Evolutionary conservation across 2,113 vertebrate genomes (phyloP), one percentile per base, ranked within the genome.

Genomic region (Apaloderma vittatum): DNA sequence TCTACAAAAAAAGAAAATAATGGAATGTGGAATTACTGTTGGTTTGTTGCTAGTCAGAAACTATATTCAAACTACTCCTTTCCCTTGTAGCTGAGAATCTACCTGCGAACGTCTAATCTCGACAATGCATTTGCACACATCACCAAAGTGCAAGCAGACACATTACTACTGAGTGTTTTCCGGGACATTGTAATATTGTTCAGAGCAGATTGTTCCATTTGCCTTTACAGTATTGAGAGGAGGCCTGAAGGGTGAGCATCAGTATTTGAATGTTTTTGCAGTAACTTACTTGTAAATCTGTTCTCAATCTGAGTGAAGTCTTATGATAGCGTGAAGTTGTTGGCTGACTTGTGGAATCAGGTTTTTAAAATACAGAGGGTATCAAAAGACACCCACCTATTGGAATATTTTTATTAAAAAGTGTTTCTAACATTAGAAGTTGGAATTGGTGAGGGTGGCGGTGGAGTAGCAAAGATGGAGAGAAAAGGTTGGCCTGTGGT

Each of bases 81-180:
- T 71, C 93, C 19, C 32, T 88, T 95, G 34, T 43, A 99, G 99
- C 96, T 99, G 97, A 98, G 99, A 95, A 98, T 99, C 48, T 99
- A 99, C 95, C 98, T 99, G 78, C 98, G 99, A 91, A 99, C 99
- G 0, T 98, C 99, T n/a, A 99, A 99, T 95, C 98, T 99, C 96
- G 99, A 99, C 97, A 99, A 99, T 13, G 98, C 99, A 5, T 99
- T 99, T 92, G 99, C 99, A 55, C 99, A 99, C 13, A 97, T 99
- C 97, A 99, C 99, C 65, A 99, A 99, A 98, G 98, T 99, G 96
- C 99, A 99, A 78, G 98, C 98, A 24, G 98, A 99, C 97, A 99
- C 99, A 0, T 98, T 99, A 96, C 97, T 99, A 91, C 98, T 99
- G 72, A 99, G 99, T 95, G 99, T 99, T 81, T 99, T 99, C 98